Base-by-base conservation (phyloP, 2,113 vertebrate genomes). In the Colinus virginianus region DNA sequence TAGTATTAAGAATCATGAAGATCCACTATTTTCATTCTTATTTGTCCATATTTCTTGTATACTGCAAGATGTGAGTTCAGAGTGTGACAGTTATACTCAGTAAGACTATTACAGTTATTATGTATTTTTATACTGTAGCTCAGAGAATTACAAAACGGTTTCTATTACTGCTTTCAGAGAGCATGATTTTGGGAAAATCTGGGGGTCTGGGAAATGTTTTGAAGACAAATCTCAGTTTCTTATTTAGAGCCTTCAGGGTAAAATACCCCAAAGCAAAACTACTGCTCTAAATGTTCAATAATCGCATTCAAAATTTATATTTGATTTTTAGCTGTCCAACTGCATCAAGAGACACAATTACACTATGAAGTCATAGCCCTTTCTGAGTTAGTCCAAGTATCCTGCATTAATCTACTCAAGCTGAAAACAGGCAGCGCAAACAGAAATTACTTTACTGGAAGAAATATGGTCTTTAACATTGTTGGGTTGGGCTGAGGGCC, bases 361-460 rank as follows among this genome's bases (percentile, higher is more conserved):
- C 11, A 59, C 3, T 8, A 25, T 20, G 55, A 74, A 70, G 71
- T 76, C 45, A 40, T 21, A 90, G 19, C 8, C 19, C 26, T 38
- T 85, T 67, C 75, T 74, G 71, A 90, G 66, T 36, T 42, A 58
- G 53, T 48, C 34, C 26, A 72, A 84, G 16, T 49, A 25, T 62
- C 70, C 78, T 63, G 76, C 55, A 48, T 5, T 23, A 53, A 87
- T 55, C 49, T 81, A 21, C 38, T 92, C 72, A 32, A 81, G 64
- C 53, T 87, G 88, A 88, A 95, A 96, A 81, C 2, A 90, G 74
- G 82, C 36, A 25, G 23, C 88, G 48, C 23, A 86, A 87, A 81
- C 81, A 95, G 71, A 82, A 90, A 84, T 81, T 76, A 62, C 61
- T 79, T 79, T 83, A 32, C 71, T 74, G 63, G 71, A 90, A 88